phyloP scores from a whole-genome alignment of 1,140 invertebrate genomes.

The Rhysida immarginata region DNA sequence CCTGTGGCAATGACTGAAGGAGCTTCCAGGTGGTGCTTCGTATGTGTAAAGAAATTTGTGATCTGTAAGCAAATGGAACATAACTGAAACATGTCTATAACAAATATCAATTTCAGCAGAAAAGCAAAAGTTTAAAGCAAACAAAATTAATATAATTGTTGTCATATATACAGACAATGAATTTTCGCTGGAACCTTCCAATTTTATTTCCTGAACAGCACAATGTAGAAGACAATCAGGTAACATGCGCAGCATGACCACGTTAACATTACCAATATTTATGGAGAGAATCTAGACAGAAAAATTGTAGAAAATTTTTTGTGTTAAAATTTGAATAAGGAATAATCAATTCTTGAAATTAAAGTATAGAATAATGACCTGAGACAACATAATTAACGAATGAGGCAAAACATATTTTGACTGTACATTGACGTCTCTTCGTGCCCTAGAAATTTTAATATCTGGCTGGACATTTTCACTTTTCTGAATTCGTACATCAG shows the following conservation, averaged over 20 bases:
- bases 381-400: no score
- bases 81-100: constrained; percentile 3
- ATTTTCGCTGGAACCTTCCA: constrained; percentile 57
- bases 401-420: no score
- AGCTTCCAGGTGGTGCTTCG: constrained; percentile 31
- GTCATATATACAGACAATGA: constrained; percentile 1
- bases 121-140: constrained; percentile 3
- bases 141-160: constrained; percentile 12
- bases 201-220: constrained; percentile 52
- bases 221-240: constrained; percentile 56
- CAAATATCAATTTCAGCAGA: constrained; percentile 1
- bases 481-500: constrained; percentile 71
- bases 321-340: neutral
- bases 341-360: no score
- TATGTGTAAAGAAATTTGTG: constrained; percentile 11
- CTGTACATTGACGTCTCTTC: no score
- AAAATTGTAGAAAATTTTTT: neutral
- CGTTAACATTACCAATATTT: constrained; percentile 61
- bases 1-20: constrained; percentile 16
- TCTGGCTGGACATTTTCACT: no score
- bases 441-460: no score
- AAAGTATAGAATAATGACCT: no score
- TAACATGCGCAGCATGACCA: constrained; percentile 46
- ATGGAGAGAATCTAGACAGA: constrained; percentile 55
- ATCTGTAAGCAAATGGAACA: constrained; percentile 2